Evolutionary conservation across 2,888 invertebrate genomes (phyloP).

Genomic region (Folsomia candida): DNA sequence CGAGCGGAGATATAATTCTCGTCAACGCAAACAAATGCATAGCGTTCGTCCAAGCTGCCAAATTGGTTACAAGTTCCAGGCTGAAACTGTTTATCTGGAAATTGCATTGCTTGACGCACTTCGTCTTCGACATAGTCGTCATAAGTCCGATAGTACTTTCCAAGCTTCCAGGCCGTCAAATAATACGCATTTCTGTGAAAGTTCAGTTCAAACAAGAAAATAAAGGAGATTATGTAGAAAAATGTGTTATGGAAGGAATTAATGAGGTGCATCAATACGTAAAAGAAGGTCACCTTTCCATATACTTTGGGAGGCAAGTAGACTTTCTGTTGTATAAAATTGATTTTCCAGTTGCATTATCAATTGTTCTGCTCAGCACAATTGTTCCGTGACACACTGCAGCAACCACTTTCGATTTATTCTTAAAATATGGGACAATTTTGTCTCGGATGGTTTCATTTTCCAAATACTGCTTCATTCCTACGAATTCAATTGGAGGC

Average conservation of each 20-base stretch:
- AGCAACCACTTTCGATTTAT: constrained; percentile 37
- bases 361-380: constrained; percentile 37
- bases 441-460: constrained; percentile 33
- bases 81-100: constrained; percentile 38
- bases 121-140: constrained; percentile 46
- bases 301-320: constrained; percentile 45
- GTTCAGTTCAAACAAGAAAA: no score
- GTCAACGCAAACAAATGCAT: constrained; percentile 43
- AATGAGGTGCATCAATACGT: no score
- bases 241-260: no score
- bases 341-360: constrained; percentile 45
- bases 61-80: constrained; percentile 35
- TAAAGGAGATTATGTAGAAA: no score
- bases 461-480: constrained; percentile 46
- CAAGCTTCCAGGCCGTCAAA: constrained; percentile 46
- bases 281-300: constrained; percentile 48
- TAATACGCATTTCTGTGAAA: constrained; percentile 37
- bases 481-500: constrained; percentile 20
- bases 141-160: constrained; percentile 46
- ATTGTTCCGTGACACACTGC: constrained; percentile 47
- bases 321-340: constrained; percentile 41
- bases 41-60: constrained; percentile 43
- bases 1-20: constrained; percentile 44
- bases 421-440: constrained; percentile 36
- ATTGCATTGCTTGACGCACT: constrained; percentile 31